These are phyloP conservation scores for Drosophila baimaii DNA, from an alignment of 1,140 invertebrate genomes.

Conservation along the genomic window DNA sequence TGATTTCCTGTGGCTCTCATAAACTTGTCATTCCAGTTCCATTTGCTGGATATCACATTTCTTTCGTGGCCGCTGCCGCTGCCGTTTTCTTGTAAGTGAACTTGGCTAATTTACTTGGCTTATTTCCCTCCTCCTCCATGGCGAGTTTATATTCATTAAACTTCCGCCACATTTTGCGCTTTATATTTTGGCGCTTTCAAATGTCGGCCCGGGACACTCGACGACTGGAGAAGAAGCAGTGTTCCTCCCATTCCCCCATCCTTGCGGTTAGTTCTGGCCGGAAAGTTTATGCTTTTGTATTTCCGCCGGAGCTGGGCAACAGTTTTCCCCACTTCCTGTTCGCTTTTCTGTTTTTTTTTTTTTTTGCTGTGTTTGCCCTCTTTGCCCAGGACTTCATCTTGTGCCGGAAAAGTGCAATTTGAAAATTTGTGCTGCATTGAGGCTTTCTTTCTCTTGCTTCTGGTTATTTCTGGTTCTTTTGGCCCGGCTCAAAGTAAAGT, in stretches of 20 bases:
- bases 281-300: conserved; percentile 83
- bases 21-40: conserved; percentile 48
- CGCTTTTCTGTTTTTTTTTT: conserved; percentile 15
- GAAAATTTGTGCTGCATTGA: conserved; percentile 66
- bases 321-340: conserved; percentile 46
- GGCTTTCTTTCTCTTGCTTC: conserved; percentile 37
- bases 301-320: conserved; percentile 64
- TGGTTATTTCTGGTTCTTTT: conserved; percentile 5
- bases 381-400: conserved; percentile 38
- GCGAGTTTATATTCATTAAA: conserved; percentile 82
- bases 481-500: conserved; percentile 44
- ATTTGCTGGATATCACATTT: conserved; percentile 40
- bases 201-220: conserved; percentile 45
- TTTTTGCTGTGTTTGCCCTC: background rate
- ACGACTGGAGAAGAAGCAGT: conserved; percentile 18
- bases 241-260: background rate
- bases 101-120: conserved; percentile 75
- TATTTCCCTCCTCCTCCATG: conserved; percentile 30
- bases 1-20: conserved; percentile 48
- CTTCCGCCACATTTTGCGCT: conserved; percentile 74
- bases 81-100: conserved; percentile 34
- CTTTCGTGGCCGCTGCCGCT: conserved; percentile 16
- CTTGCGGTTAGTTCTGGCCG: conserved; percentile 67
- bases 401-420: conserved; percentile 76
- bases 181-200: conserved; percentile 65